Conservation (phyloP, 2,888 invertebrate genomes). For the Agrotis puta region DNA sequence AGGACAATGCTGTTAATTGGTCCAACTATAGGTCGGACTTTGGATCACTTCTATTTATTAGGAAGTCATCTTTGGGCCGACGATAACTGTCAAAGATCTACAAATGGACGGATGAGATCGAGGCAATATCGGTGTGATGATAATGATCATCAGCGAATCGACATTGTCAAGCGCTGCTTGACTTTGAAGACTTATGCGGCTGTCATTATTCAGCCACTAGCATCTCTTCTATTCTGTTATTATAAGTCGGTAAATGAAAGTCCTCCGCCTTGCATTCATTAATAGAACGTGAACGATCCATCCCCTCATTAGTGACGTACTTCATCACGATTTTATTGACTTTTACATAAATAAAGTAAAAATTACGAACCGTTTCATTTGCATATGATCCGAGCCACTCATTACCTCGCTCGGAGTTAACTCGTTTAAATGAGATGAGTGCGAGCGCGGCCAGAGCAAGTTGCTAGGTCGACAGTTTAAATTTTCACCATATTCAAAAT, state of each 20-base stretch:
- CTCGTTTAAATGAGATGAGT: conserved; percentile 38
- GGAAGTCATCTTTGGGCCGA: too few relatives aligned
- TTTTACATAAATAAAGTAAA: conserved; percentile 55
- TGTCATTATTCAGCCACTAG: too few relatives aligned
- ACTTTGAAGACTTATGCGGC: too few relatives aligned
- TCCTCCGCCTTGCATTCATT: conserved; percentile 18
- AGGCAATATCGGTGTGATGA: too few relatives aligned
- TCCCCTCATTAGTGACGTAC: conserved; percentile 54
- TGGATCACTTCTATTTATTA: neutral
- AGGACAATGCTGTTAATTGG: neutral
- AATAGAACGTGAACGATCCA: conserved; percentile 20
- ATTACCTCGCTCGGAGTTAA: conserved; percentile 55
- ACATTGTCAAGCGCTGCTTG: too few relatives aligned
- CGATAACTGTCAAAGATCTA: too few relatives aligned
- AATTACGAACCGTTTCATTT: conserved; percentile 59
- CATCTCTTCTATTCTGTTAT: too few relatives aligned
- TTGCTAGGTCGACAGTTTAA: neutral
- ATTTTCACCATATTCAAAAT: too few relatives aligned
- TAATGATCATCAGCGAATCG: too few relatives aligned
- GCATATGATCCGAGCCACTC: conserved; percentile 60
- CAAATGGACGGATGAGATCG: too few relatives aligned
- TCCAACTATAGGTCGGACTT: neutral
- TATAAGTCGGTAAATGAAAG: conserved; percentile 1
- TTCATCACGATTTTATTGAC: conserved; percentile 56
- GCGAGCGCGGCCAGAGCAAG: neutral